phyloP scores from a whole-genome alignment of 1,140 invertebrate species.

The Drosophila sp. region DNA sequence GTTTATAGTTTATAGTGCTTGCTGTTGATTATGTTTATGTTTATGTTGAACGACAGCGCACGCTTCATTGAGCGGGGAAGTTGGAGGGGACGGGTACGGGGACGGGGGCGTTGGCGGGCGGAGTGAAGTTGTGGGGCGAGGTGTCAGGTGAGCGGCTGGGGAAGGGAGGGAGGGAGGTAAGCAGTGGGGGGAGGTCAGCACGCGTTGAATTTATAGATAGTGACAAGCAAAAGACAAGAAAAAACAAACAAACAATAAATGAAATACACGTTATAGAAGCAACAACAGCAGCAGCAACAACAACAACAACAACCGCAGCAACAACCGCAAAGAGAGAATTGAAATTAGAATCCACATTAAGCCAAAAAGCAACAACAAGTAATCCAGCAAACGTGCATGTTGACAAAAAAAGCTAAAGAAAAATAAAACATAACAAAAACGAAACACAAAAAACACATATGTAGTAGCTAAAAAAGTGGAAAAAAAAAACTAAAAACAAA shows the following conservation, averaged over 20 bases:
- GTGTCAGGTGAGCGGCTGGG: neutral
- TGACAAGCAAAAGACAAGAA: conserved; percentile 31
- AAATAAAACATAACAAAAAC: conserved; percentile 10
- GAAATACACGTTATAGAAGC: conserved; percentile 35
- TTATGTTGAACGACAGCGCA: conserved; percentile 29
- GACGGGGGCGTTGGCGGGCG: no score
- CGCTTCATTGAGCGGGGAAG: conserved; percentile 50
- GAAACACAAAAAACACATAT: conserved; percentile 1
- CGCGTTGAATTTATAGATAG: conserved; percentile 48
- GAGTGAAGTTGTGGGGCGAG: no score
- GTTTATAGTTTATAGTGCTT: conserved; percentile 1
- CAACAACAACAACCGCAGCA: conserved; percentile 2
- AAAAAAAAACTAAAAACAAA: conserved; percentile 26
- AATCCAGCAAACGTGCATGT: conserved; percentile 52
- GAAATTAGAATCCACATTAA: conserved; percentile 58
- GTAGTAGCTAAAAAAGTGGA: conserved; percentile 1
- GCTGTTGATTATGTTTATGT: neutral
- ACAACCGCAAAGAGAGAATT: conserved; percentile 25
- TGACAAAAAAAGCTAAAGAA: conserved; percentile 33
- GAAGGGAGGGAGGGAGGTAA: conserved; percentile 11
- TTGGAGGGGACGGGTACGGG: no score
- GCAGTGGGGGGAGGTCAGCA: no score
- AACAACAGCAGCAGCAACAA: conserved; percentile 1
- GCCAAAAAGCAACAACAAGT: conserved; percentile 49
- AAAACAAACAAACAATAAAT: conserved; percentile 50